A percentile compares a stretch with the other conserved stretches of the same genome.
Evolutionary conservation across 1,140 invertebrate genomes (phyloP).

Genomic region (Brachionus plicatilis): DNA sequence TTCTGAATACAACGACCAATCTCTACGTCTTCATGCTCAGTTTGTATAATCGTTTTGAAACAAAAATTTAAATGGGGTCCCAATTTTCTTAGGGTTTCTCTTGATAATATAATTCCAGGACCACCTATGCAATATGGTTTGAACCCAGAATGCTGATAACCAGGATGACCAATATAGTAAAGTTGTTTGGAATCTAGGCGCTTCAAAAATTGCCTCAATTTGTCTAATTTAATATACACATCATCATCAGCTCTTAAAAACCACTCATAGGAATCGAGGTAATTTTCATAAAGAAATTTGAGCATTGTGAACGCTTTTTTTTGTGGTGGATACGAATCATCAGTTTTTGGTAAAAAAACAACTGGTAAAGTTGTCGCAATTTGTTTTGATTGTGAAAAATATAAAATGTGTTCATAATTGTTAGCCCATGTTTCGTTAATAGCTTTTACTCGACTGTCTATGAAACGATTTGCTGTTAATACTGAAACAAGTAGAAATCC

Average conservation of each 20-base stretch:
- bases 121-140: conserved; percentile 99
- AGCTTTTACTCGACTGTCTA: conserved; percentile 74
- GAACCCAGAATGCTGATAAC: conserved; percentile 64
- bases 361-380: conserved; percentile 60
- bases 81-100: conserved; percentile 55
- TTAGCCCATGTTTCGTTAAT: conserved; percentile 86
- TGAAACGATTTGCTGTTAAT: conserved; percentile 86
- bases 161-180: conserved; percentile 56
- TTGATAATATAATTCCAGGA: conserved; percentile 75
- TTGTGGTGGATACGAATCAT: conserved; percentile 93
- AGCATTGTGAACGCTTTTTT: conserved; percentile 98
- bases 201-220: conserved; percentile 73
- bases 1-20: background rate
- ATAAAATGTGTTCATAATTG: conserved; percentile 77
- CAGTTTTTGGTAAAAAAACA: conserved; percentile 71
- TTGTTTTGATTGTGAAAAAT: conserved; percentile 68
- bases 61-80: conserved; percentile 64
- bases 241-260: conserved; percentile 96
- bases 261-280: conserved; percentile 84
- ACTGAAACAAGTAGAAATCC: conserved; percentile 71
- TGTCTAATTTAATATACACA: conserved; percentile 82
- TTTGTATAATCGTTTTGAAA: background rate
- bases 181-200: conserved; percentile 68
- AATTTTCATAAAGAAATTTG: conserved; percentile 93
- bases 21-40: background rate